Percentiles rank a stretch among this genome's conserved stretches.
phyloP scores from a whole-genome alignment of 2,888 invertebrate species.

The Sabellastarte sp. region DNA sequence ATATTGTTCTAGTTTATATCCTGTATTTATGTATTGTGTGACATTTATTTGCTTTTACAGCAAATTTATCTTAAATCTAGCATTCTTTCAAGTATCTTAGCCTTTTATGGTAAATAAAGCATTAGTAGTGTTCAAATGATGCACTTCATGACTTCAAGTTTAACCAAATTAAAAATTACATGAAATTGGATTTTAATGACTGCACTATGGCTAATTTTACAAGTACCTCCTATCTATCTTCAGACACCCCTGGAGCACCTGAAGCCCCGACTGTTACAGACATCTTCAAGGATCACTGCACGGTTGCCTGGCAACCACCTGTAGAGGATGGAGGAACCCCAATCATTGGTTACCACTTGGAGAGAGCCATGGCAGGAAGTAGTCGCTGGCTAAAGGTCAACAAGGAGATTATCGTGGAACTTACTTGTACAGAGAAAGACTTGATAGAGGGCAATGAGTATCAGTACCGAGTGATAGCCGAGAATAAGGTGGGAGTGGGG shows the following conservation, averaged over 20 bases:
- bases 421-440: constrained; percentile 21
- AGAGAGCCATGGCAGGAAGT: constrained; percentile 19
- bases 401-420: constrained; percentile 27
- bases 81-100: no score
- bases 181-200: no score
- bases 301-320: constrained; percentile 33
- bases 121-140: no score
- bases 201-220: no score
- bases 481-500: constrained; percentile 51
- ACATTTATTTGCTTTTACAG: no score
- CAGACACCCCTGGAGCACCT: constrained; percentile 37
- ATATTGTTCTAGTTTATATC: no score
- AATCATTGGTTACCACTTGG: constrained; percentile 34
- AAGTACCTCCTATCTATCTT: no score
- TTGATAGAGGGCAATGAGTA: constrained; percentile 47
- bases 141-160: no score
- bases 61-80: no score
- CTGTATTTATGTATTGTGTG: no score
- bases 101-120: no score
- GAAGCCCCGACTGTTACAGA: constrained; percentile 26
- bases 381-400: constrained; percentile 36
- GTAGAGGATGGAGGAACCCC: constrained; percentile 36
- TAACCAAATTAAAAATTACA: no score
- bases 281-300: constrained; percentile 31
- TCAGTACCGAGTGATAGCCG: constrained; percentile 51